Evolutionary conservation across 2,113 vertebrate genomes (phyloP), one percentile per base, ranked within the genome.

Genomic region (Potamarius usumacintae): DNA sequence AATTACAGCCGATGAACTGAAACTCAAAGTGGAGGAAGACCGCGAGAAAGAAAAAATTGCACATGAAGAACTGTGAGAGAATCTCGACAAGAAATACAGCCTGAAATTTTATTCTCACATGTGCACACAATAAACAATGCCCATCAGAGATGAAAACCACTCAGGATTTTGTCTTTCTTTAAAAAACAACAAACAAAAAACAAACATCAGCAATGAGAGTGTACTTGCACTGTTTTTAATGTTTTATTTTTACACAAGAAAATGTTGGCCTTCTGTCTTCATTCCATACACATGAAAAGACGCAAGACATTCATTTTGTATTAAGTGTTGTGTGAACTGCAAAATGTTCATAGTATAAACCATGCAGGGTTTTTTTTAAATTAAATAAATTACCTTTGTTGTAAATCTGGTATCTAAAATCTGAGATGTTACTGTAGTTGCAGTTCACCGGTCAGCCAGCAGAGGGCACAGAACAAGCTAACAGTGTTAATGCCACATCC

Each of bases 21-120:
- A 99, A 90, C 95, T 99, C 65, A 99, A 99, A 92, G 95, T 96
- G 0, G 96, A 99, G 0, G 98, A 99, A 89, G 98, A 99, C 87
- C 91, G 91, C 25, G 97, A 98, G 90, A 94, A 92, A 83, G 97
- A 97, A 88, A 94, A 92, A 83, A 92, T 96, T 60, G 79, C 6
- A 8, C 97, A 99, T 0, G 97, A 99, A 87, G 97, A 99, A 93
- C 95, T 99, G 92, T 99, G 72, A 93, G 50, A 86, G 55, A 72
- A 30, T 88, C n/a, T 15, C 80, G 25, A 62, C 30, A 60, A 83
- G 22, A 60, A 53, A 60, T 4, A 55, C 55, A 78, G 18, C 20
- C n/a, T 27, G 25, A 67, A 10, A 55, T 34, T 11, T 62, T 17
- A 9, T 4, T 18, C 65, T 10, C 57, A 63, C 22, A 83, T 87